phyloP scores from a whole-genome alignment of 2,113 vertebrate genomes.

The Globicephala melas region DNA sequence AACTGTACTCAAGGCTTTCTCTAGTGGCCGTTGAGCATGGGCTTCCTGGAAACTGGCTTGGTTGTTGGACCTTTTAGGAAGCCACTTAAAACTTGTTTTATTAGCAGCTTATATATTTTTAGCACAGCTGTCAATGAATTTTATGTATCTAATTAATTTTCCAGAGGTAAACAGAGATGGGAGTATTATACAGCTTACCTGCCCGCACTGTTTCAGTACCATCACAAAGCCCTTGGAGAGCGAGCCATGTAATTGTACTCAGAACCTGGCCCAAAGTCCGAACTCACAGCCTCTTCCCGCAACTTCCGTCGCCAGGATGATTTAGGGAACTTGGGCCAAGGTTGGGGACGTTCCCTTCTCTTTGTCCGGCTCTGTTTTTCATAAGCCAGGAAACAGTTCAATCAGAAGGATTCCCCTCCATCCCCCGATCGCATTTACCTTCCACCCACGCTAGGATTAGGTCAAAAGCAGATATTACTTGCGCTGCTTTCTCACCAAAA shows the following conservation, averaged over 20 bases:
- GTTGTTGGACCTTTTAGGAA: background rate
- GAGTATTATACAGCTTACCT: background rate
- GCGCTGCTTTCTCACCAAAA: background rate
- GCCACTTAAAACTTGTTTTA: background rate
- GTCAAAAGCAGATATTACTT: background rate
- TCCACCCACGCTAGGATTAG: background rate
- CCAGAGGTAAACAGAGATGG: background rate
- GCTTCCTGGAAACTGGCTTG: background rate
- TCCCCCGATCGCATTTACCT: background rate
- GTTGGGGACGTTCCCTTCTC: background rate
- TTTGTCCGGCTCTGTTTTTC: background rate
- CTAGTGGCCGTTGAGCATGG: rapidly evolving
- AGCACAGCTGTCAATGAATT: background rate
- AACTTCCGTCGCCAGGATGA: background rate
- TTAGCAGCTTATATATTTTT: background rate
- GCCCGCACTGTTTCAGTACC: background rate
- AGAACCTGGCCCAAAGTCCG: background rate
- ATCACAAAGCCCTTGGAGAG: background rate
- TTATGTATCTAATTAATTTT: background rate
- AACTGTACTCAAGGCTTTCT: background rate
- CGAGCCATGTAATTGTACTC: background rate
- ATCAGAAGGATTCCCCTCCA: background rate
- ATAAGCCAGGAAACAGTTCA: background rate
- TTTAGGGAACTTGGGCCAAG: background rate
- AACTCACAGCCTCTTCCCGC: background rate